A percentile compares a stretch with the other conserved stretches of the same genome.
phyloP scores from a whole-genome alignment of 1,140 invertebrate species.

The Physella acuta region DNA sequence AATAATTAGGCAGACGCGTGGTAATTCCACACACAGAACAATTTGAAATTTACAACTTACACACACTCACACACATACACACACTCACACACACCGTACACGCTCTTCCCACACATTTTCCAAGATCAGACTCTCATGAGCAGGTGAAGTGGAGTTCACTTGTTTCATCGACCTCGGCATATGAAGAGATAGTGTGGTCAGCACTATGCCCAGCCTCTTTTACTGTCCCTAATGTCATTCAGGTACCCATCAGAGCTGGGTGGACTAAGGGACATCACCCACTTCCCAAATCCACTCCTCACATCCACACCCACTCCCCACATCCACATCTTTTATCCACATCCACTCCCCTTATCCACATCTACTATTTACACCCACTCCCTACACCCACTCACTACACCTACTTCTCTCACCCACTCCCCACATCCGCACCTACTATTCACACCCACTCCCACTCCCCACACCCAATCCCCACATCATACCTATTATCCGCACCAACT shows the following conservation, averaged over 20 bases:
- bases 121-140: too few species aligned
- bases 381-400: not conserved
- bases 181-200: not conserved
- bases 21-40: not conserved
- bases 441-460: not conserved
- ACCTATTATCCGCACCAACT: not conserved
- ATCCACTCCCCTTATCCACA: too few species aligned
- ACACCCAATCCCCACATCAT: not conserved
- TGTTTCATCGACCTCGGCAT: too few species aligned
- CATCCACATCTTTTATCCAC: too few species aligned
- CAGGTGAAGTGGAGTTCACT: too few species aligned
- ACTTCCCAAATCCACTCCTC: too few species aligned
- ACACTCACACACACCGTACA: constrained; percentile 17
- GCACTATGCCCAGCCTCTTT: not conserved
- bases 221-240: not conserved
- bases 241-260: too few species aligned
- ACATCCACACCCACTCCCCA: too few species aligned
- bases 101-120: not conserved
- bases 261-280: too few species aligned
- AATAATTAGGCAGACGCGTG: too few species aligned
- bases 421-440: not conserved
- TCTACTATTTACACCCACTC: too few species aligned
- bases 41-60: not conserved
- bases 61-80: constrained; percentile 13
- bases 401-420: not conserved